Percentiles rank a stretch among this genome's conserved stretches.
Conservation (phyloP, 2,797 vertebrate species). For the Melanotaenia parkinsoni region DNA sequence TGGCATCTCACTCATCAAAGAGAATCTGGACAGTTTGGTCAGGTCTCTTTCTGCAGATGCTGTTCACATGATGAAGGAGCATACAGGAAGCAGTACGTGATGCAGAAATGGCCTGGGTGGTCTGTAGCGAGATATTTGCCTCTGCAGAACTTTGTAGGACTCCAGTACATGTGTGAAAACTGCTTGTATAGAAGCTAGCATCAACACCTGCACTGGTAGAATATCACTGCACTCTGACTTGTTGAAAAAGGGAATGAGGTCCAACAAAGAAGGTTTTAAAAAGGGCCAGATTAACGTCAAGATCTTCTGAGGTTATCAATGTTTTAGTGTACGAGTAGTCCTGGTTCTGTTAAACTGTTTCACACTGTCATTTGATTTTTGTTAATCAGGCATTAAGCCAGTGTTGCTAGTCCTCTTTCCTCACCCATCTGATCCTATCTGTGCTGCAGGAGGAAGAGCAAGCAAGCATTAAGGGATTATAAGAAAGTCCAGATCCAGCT, state of each 20-base stretch:
- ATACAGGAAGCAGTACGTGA: no score
- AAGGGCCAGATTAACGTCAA: background rate
- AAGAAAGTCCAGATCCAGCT: constrained; percentile 99
- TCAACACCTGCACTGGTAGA: no score
- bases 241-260: background rate
- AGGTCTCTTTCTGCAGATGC: no score
- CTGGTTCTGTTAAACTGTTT: constrained; percentile 4
- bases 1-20: no score
- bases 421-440: background rate
- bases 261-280: background rate
- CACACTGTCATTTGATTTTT: constrained; percentile 14
- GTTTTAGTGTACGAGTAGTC: background rate
- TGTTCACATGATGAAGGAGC: no score
- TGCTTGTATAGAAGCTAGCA: no score
- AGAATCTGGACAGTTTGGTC: no score
- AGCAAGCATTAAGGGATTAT: constrained; percentile 96
- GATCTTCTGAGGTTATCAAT: background rate
- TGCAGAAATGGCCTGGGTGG: no score
- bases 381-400: constrained; percentile 27
- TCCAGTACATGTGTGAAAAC: no score
- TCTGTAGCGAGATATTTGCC: no score
- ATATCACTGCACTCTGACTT: no score
- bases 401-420: background rate
- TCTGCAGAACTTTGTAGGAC: no score
- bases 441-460: constrained; percentile 92